phyloP scores from a whole-genome alignment of 2,888 invertebrate species.

The Oligia strigilis region DNA sequence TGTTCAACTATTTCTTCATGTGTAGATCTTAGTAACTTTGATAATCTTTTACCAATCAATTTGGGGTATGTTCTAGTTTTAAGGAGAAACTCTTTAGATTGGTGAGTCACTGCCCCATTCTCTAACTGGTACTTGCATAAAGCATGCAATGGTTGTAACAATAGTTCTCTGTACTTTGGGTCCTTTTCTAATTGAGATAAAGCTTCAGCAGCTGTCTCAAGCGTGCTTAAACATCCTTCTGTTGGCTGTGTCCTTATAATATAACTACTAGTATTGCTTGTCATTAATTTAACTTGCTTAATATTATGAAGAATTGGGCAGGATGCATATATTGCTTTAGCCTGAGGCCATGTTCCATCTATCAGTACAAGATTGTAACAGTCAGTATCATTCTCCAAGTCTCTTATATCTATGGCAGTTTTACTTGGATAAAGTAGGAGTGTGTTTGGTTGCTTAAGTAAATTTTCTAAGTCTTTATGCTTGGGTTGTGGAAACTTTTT shows the following conservation, averaged over 20 bases:
- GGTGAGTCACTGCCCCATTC: constrained; percentile 98
- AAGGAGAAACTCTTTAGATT: constrained; percentile 97
- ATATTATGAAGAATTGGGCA: constrained; percentile 94
- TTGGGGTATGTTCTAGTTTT: constrained; percentile 95
- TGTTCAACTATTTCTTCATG: constrained; percentile 70
- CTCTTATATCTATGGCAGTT: constrained; percentile 92
- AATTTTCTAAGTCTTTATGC: constrained; percentile 92
- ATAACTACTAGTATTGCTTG: constrained; percentile 94
- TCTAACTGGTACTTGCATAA: constrained; percentile 96
- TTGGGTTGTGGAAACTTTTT: constrained; percentile 95
- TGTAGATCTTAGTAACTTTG: constrained; percentile 84
- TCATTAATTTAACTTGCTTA: constrained; percentile 95
- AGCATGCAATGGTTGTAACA: constrained; percentile 95
- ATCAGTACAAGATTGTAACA: constrained; percentile 95
- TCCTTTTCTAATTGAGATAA: constrained; percentile 94
- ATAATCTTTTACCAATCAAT: constrained; percentile 94
- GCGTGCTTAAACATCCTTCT: constrained; percentile 96
- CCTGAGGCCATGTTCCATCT: constrained; percentile 99
- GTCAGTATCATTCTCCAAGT: constrained; percentile 82
- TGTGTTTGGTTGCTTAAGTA: constrained; percentile 93
- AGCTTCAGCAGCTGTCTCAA: constrained; percentile 96
- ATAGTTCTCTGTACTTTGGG: constrained; percentile 91
- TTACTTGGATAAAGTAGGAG: constrained; percentile 95
- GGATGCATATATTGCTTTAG: constrained; percentile 96
- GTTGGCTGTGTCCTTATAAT: constrained; percentile 98